These are phyloP conservation scores for Paedocypris sp. DNA, from an alignment of 2,113 vertebrate genomes.

Conservation along the genomic window DNA sequence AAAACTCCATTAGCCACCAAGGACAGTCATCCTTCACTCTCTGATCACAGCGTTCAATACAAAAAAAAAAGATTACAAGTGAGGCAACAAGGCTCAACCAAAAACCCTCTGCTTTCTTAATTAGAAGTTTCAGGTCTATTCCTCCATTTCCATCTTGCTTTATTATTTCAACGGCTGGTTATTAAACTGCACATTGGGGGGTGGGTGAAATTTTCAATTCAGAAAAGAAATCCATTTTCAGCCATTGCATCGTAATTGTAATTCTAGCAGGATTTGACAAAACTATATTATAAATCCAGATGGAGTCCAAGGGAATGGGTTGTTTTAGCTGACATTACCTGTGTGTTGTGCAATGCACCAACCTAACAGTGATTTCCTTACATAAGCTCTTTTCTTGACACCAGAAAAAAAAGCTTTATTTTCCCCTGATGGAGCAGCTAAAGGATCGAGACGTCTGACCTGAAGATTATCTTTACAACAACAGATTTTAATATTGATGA, in stretches of 20 bases:
- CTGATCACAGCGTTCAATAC: conserved; percentile 26
- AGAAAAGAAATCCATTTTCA: too few relatives aligned
- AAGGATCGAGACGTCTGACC: too few relatives aligned
- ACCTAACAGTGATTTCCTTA: background rate
- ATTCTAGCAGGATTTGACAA: too few relatives aligned
- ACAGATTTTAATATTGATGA: background rate
- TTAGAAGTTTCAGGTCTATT: too few relatives aligned
- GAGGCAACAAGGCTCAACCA: background rate
- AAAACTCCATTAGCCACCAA: conserved; percentile 6
- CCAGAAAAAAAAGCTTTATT: background rate
- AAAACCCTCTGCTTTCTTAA: too few relatives aligned
- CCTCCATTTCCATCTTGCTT: too few relatives aligned
- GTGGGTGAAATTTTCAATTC: too few relatives aligned
- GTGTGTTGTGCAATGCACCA: background rate
- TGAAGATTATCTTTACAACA: background rate
- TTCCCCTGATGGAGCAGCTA: too few relatives aligned
- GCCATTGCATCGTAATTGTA: too few relatives aligned
- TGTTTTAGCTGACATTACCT: background rate
- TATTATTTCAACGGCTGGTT: too few relatives aligned
- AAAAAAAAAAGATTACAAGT: background rate
- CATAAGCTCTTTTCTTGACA: background rate
- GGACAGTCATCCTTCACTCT: conserved; percentile 10
- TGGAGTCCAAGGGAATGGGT: background rate
- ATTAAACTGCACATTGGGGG: too few relatives aligned
- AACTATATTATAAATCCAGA: background rate